These are phyloP conservation scores for Griposia aprilina DNA, from an alignment of 2,888 invertebrate genomes.

Conservation along the genomic window DNA sequence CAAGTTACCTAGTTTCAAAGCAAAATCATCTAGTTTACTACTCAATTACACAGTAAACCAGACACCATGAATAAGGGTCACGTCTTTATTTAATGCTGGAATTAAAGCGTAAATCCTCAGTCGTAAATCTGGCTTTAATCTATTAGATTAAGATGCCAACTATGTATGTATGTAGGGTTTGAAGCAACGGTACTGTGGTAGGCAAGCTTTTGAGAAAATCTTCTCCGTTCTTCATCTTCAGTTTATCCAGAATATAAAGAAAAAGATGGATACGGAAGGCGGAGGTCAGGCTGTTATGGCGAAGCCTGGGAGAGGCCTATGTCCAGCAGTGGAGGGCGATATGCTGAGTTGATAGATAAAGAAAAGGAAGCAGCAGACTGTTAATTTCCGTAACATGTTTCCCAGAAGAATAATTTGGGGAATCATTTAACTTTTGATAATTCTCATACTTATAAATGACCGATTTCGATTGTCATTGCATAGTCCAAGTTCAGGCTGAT, in stretches of 20 bases:
- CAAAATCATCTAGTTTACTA: constrained; percentile 31
- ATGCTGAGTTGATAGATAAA: background rate
- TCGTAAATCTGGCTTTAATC: constrained; percentile 63
- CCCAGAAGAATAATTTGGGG: too few relatives aligned
- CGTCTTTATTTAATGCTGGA: constrained; percentile 59
- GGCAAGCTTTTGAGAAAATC: background rate
- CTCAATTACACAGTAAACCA: constrained; percentile 49
- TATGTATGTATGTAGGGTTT: constrained; percentile 22
- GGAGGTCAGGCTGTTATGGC: background rate
- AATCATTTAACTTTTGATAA: background rate
- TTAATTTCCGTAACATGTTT: too few relatives aligned
- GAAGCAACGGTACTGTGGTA: constrained; percentile 13
- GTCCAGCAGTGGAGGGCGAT: background rate
- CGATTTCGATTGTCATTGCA: background rate
- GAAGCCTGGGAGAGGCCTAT: background rate
- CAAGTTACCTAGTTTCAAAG: background rate
- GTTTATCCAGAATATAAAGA: background rate
- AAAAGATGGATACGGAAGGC: background rate
- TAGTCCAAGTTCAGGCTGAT: background rate
- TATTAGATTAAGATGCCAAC: constrained; percentile 52
- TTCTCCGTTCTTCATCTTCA: background rate
- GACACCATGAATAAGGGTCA: constrained; percentile 42
- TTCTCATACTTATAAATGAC: background rate
- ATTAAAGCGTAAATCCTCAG: constrained; percentile 59
- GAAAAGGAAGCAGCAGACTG: background rate